phyloP scores from a whole-genome alignment of 2,113 vertebrate genomes.

The Bothrops jararaca region DNA sequence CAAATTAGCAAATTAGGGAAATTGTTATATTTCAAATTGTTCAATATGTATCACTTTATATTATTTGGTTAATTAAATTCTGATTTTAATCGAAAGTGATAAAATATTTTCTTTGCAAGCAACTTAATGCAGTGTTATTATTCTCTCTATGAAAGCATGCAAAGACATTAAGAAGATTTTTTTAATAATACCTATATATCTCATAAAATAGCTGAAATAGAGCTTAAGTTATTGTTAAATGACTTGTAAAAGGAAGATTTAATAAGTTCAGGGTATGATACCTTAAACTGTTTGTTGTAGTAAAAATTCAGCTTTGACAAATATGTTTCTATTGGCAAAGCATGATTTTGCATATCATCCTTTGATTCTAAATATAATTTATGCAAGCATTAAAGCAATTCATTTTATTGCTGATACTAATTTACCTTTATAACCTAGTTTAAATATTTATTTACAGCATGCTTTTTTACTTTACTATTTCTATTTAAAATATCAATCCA shows the following conservation, averaged over 20 bases:
- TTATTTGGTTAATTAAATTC: conserved; percentile 50
- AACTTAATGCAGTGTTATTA: conserved; percentile 26
- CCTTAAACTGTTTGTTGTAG: conserved; percentile 9
- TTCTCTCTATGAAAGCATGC: conserved; percentile 35
- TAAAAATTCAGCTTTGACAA: conserved; percentile 5
- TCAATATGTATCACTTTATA: conserved; percentile 37
- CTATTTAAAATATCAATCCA: background rate
- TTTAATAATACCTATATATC: conserved; percentile 46
- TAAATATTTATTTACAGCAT: background rate
- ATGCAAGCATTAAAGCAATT: background rate
- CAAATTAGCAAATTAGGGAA: conserved; percentile 30
- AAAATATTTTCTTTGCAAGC: conserved; percentile 14
- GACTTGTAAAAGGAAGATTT: conserved; percentile 49
- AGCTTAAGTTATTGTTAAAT: conserved; percentile 52
- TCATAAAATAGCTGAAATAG: conserved; percentile 50
- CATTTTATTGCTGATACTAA: background rate
- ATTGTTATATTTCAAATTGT: conserved; percentile 55
- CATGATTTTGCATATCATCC: background rate
- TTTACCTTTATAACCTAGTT: background rate
- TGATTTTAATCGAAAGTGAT: conserved; percentile 48
- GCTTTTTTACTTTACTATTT: background rate
- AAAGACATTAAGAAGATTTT: conserved; percentile 60
- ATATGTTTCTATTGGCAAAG: conserved; percentile 9
- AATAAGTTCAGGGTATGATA: conserved; percentile 24
- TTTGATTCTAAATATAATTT: background rate